These are phyloP conservation scores for Thamnophis sirtalis DNA, from an alignment of 2,113 vertebrate genomes.

Conservation along the genomic window DNA sequence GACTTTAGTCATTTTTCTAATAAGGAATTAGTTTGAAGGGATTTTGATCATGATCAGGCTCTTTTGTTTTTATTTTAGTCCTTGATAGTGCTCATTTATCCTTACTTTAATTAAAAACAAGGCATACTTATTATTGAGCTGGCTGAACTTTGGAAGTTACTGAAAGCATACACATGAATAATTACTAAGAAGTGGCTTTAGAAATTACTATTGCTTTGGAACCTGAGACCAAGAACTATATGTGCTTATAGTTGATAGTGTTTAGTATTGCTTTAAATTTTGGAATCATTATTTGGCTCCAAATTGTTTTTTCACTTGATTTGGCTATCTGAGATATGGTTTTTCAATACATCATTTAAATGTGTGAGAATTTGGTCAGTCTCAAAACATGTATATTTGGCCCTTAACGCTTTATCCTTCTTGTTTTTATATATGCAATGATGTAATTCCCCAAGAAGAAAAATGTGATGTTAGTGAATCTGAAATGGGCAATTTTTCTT, in stretches of 20 bases:
- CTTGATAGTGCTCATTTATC: not conserved
- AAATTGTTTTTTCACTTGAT: conserved; percentile 3
- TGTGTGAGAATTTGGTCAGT: conserved; percentile 11
- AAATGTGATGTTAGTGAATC: not conserved
- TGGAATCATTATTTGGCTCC: not conserved
- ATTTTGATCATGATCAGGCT: not conserved
- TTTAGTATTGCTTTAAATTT: conserved; percentile 12
- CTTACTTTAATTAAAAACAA: not conserved
- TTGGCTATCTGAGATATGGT: not conserved
- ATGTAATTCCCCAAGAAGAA: not conserved
- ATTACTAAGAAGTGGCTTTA: not conserved
- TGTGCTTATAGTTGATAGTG: not conserved
- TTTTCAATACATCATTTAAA: not conserved
- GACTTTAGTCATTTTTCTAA: not conserved
- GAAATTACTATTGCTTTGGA: not conserved
- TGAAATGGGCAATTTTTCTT: not conserved
- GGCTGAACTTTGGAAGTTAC: not conserved
- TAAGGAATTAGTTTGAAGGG: not conserved
- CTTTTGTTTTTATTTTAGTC: not conserved
- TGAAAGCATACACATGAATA: not conserved
- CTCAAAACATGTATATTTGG: not conserved
- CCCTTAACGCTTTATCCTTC: rapidly evolving
- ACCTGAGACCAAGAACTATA: not conserved
- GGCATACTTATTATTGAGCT: not conserved
- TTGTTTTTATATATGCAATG: not conserved